Conservation (phyloP, 2,113 vertebrate species). For the Lepisosteus osseus region DNA sequence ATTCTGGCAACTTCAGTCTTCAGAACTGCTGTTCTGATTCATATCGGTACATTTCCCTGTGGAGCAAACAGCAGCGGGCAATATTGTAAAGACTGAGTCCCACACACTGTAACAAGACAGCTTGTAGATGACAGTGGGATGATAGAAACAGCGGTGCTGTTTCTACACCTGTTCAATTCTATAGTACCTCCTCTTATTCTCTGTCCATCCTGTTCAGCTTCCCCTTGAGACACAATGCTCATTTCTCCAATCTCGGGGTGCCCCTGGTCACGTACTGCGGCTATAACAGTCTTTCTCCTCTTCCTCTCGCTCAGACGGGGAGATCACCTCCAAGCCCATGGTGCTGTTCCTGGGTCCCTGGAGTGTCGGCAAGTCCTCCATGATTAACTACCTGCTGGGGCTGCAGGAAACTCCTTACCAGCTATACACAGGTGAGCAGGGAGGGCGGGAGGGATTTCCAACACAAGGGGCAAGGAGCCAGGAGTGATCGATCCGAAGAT, state of each 20-base stretch:
- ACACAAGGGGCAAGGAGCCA: too few relatives aligned
- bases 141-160: too few relatives aligned
- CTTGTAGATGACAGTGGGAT: too few relatives aligned
- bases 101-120: too few relatives aligned
- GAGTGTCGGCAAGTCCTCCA: conserved; percentile 97
- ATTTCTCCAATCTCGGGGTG: background rate
- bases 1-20: too few relatives aligned
- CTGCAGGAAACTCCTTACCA: conserved; percentile 86
- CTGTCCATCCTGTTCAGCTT: background rate
- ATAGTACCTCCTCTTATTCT: background rate
- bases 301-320: conserved; percentile 74
- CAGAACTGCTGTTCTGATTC: too few relatives aligned
- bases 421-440: conserved; percentile 88
- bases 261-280: background rate
- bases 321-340: conserved; percentile 98
- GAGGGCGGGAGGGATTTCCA: too few relatives aligned
- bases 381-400: conserved; percentile 98
- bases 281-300: background rate
- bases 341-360: conserved; percentile 96
- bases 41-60: too few relatives aligned
- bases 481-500: too few relatives aligned
- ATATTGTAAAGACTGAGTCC: too few relatives aligned
- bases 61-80: too few relatives aligned
- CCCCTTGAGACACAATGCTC: background rate
- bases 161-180: too few relatives aligned